These are phyloP conservation scores for Aphaenogaster ashmeadi DNA, from an alignment of 1,140 invertebrate genomes.

Conservation along the genomic window DNA sequence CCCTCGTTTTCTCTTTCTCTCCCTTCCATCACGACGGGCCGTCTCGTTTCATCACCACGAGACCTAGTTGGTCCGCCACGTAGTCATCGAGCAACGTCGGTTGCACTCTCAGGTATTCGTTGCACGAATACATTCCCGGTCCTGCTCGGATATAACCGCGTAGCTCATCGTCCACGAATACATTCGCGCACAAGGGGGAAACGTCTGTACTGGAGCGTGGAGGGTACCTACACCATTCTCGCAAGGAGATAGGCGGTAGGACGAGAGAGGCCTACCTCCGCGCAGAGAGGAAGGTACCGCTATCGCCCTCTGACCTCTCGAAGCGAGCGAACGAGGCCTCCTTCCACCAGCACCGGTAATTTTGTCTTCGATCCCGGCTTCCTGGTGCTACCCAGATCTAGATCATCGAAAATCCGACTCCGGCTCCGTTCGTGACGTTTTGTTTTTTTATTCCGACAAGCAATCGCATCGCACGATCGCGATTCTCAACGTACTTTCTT, in stretches of 20 bases:
- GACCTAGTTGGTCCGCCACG: constrained; percentile 73
- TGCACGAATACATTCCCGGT: constrained; percentile 77
- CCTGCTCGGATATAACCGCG: constrained; percentile 46
- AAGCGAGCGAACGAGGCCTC: constrained; percentile 82
- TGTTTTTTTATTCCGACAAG: constrained; percentile 14
- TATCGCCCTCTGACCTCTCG: constrained; percentile 86
- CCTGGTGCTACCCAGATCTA: constrained; percentile 83
- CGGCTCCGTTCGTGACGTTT: constrained; percentile 39
- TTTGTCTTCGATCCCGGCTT: constrained; percentile 83
- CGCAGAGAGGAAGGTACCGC: constrained; percentile 83
- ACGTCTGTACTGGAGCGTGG: constrained; percentile 75
- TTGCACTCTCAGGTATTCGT: constrained; percentile 80
- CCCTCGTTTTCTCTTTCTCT: constrained; percentile 63
- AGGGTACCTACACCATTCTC: constrained; percentile 73
- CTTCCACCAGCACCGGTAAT: constrained; percentile 84
- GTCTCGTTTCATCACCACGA: constrained; percentile 63
- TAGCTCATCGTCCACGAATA: constrained; percentile 51
- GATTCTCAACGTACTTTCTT: neutral
- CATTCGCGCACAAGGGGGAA: constrained; percentile 51
- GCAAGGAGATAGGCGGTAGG: constrained; percentile 71
- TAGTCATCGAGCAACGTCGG: constrained; percentile 69
- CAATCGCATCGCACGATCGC: constrained; percentile 5
- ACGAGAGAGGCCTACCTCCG: constrained; percentile 78
- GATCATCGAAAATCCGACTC: constrained; percentile 81
- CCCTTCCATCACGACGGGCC: constrained; percentile 57